phyloP scores from a whole-genome alignment of 2,113 vertebrate species.

The Otolemur garnettii region DNA sequence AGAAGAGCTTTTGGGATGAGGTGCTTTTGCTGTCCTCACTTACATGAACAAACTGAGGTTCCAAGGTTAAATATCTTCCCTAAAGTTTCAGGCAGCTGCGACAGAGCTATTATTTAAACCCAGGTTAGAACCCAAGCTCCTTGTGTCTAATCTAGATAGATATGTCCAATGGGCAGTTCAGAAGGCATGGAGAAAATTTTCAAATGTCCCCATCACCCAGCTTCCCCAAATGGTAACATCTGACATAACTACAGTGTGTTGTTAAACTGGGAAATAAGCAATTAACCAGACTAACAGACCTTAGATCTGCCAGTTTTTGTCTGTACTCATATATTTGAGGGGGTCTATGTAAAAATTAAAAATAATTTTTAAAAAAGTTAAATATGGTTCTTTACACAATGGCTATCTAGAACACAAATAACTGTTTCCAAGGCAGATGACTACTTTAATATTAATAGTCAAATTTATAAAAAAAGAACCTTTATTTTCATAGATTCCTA shows the following conservation, averaged over 20 bases:
- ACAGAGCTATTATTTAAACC: not conserved
- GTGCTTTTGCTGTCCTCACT: not conserved
- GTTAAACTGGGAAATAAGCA: not conserved
- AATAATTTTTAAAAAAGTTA: not conserved
- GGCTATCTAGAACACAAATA: not conserved
- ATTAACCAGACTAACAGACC: constrained; percentile 8
- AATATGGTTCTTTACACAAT: not conserved
- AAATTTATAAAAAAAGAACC: constrained; percentile 38
- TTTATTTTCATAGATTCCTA: not conserved
- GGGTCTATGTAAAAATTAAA: constrained; percentile 3
- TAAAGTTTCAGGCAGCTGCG: not conserved
- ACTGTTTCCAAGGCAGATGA: constrained; percentile 24
- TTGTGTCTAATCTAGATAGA: not conserved
- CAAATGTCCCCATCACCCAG: not conserved
- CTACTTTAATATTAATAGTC: not conserved
- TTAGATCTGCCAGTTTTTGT: not conserved
- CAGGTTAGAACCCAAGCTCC: not conserved
- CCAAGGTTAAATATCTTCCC: not conserved
- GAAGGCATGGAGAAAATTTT: not conserved
- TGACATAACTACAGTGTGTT: not conserved
- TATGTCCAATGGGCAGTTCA: not conserved
- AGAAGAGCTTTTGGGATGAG: not conserved
- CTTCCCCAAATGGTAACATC: not conserved
- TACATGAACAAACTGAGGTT: not conserved
- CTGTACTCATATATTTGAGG: not conserved